Conservation (phyloP, 2,113 vertebrate genomes). For the Gopherus evgoodei region DNA sequence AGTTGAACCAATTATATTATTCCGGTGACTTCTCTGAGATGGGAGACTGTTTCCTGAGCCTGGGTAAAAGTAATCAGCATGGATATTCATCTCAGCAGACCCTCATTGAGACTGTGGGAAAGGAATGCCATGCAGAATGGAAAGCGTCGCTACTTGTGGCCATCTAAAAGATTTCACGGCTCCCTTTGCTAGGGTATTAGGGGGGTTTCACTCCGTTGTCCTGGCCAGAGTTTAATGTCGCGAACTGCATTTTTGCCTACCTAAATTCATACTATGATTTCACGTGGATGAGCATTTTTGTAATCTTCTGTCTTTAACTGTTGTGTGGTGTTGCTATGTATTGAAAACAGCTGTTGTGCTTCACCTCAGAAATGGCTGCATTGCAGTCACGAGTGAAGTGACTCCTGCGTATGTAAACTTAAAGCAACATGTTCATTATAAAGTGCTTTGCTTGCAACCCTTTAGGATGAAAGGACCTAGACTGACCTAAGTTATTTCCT, state of each 20-base stretch:
- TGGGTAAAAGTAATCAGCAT: constrained; percentile 13
- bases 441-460: constrained; percentile 24
- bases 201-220: background rate
- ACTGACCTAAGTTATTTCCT: background rate
- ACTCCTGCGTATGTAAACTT: background rate
- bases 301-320: background rate
- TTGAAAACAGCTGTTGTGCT: background rate
- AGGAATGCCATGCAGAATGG: background rate
- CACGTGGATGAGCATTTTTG: background rate
- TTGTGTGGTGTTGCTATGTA: background rate
- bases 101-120: background rate
- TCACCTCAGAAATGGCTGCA: fast-evolving
- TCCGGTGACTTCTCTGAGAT: constrained; percentile 23
- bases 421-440: background rate
- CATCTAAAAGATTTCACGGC: fast-evolving
- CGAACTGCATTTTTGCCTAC: background rate
- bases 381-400: background rate
- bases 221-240: background rate
- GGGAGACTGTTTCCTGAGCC: constrained; percentile 29
- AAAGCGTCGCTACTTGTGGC: background rate
- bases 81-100: constrained; percentile 13
- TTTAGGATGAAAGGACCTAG: constrained; percentile 58
- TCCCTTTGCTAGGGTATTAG: fast-evolving
- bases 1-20: constrained; percentile 48
- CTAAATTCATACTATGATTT: background rate